Conservation (phyloP, 2,113 vertebrate species). For the Tinamus guttatus region DNA sequence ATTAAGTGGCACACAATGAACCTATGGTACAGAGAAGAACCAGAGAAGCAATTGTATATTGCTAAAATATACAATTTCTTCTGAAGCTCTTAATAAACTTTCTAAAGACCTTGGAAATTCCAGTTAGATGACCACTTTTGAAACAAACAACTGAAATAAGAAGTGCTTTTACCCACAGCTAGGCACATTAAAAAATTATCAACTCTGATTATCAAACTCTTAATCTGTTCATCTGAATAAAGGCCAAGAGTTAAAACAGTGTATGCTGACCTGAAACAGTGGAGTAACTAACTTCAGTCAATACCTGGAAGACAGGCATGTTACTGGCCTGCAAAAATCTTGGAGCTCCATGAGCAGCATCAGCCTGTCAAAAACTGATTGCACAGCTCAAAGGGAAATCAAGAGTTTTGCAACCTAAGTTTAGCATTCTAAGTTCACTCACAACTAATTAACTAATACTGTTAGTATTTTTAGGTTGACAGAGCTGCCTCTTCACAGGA, state of each 20-base stretch:
- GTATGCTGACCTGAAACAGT: background rate
- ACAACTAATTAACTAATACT: background rate
- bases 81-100: background rate
- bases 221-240: background rate
- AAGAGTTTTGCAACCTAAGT: accelerated
- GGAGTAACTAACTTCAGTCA: background rate
- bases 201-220: background rate
- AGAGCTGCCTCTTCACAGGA: background rate
- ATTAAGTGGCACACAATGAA: background rate
- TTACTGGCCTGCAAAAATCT: background rate
- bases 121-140: background rate
- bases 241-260: background rate
- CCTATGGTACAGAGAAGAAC: background rate
- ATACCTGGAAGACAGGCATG: accelerated
- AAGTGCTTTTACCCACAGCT: background rate
- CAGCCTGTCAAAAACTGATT: background rate
- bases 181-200: background rate
- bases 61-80: background rate
- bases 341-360: background rate
- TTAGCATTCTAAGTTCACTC: background rate
- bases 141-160: background rate
- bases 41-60: too few relatives aligned
- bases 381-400: background rate
- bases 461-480: background rate
- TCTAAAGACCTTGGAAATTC: background rate